Evolutionary conservation across 2,113 vertebrate species (phyloP).

Genomic region (Pomatostomus ruficeps): DNA sequence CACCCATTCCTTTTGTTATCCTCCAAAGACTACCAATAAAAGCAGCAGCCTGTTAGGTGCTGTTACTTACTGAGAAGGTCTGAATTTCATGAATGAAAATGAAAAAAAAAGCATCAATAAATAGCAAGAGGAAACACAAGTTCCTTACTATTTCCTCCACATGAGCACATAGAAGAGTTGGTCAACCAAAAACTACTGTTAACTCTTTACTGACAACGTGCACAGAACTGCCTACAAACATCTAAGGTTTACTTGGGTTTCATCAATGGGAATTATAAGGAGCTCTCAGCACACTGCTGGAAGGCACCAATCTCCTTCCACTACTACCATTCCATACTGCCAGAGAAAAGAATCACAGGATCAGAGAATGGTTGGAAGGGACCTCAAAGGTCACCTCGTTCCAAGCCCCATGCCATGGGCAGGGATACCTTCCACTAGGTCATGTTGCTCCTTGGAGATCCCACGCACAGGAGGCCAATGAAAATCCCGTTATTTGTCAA

Average conservation of each 20-base stretch:
- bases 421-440: neutral
- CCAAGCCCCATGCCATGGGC: neutral
- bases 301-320: neutral
- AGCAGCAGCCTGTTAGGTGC: neutral
- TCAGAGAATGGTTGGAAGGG: neutral
- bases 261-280: neutral
- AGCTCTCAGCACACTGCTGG: neutral
- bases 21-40: constrained; percentile 10
- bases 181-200: neutral
- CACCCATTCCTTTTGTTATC: neutral
- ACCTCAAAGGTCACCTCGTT: neutral
- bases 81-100: constrained; percentile 31
- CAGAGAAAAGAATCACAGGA: neutral
- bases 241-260: neutral
- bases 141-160: constrained; percentile 10
- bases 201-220: neutral
- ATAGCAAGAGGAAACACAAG: constrained; percentile 7
- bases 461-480: neutral
- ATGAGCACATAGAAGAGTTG: neutral
- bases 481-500: neutral
- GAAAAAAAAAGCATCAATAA: constrained; percentile 20
- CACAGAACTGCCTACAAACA: neutral
- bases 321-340: neutral
- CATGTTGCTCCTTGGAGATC: neutral
- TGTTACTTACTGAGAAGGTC: neutral